These are phyloP conservation scores for Amorpha juglandis DNA, from an alignment of 2,888 invertebrate genomes.

Conservation along the genomic window DNA sequence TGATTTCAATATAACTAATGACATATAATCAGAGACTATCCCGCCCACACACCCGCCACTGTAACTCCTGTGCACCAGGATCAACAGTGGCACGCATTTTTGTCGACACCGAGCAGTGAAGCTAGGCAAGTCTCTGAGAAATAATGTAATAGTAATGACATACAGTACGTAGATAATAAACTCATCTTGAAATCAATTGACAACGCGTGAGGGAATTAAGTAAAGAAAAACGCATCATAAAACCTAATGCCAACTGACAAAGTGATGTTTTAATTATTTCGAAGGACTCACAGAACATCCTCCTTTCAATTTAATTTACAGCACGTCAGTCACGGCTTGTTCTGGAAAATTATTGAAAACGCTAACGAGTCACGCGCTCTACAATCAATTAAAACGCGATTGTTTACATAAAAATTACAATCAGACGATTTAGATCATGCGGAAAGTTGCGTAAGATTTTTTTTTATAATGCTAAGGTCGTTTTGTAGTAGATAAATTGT, in stretches of 20 bases:
- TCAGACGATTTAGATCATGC: conserved; percentile 30
- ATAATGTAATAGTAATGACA: too few species aligned
- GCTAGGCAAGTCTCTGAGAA: too few species aligned
- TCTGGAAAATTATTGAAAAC: conserved; percentile 17
- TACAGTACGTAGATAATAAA: too few species aligned
- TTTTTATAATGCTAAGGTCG: not conserved
- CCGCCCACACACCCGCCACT: too few species aligned
- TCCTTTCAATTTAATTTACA: conserved; percentile 29
- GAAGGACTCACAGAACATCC: conserved; percentile 30
- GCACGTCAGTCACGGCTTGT: conserved; percentile 33
- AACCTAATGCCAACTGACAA: not conserved
- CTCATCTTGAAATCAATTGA: too few species aligned
- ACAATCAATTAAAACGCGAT: conserved; percentile 35
- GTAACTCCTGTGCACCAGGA: too few species aligned
- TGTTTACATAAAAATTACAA: conserved; percentile 34
- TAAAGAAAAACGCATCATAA: too few species aligned
- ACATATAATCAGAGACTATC: too few species aligned
- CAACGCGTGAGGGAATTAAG: too few species aligned
- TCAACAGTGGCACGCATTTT: too few species aligned
- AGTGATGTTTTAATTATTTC: conserved; percentile 26
- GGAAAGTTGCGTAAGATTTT: conserved; percentile 30
- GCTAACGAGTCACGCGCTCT: conserved; percentile 34
- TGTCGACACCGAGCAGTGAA: too few species aligned
- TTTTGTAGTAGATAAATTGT: not conserved
- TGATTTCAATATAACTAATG: too few species aligned